These are phyloP conservation scores for Drosophila guanche DNA, from an alignment of 1,140 invertebrate genomes.

Conservation along the genomic window DNA sequence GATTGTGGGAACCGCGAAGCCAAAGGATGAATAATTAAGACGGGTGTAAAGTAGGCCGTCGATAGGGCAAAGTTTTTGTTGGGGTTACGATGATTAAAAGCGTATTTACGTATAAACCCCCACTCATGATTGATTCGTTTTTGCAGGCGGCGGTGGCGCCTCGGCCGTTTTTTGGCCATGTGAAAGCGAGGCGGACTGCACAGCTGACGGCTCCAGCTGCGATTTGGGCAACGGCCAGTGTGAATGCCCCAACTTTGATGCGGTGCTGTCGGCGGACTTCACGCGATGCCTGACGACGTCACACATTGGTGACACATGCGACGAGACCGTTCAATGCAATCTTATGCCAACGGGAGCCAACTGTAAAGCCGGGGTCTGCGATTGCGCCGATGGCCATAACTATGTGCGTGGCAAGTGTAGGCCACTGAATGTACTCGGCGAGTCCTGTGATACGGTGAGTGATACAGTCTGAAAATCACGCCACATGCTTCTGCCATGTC, in stretches of 20 bases:
- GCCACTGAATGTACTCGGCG: constrained; percentile 70
- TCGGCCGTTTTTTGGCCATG: constrained; percentile 78
- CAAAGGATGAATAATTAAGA: neutral
- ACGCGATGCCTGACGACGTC: constrained; percentile 76
- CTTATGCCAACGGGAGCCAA: constrained; percentile 83
- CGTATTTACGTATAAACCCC: neutral
- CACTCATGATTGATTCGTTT: neutral
- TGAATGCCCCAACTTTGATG: constrained; percentile 63
- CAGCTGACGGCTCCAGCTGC: constrained; percentile 70
- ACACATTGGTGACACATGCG: constrained; percentile 79
- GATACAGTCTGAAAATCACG: no score
- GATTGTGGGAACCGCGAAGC: constrained; percentile 7
- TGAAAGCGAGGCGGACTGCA: constrained; percentile 71
- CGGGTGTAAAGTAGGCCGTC: no score
- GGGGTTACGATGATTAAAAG: no score
- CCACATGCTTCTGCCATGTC: no score
- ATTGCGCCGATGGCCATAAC: constrained; percentile 81
- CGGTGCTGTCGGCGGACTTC: constrained; percentile 68
- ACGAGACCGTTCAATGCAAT: constrained; percentile 81
- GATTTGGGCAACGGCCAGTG: constrained; percentile 53
- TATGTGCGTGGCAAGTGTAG: constrained; percentile 80
- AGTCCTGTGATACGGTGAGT: constrained; percentile 67
- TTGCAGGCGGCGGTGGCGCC: constrained; percentile 61
- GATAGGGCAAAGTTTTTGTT: no score
- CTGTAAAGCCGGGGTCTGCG: constrained; percentile 83